Percentiles rank a stretch among this genome's conserved stretches.
Evolutionary conservation across 2,888 invertebrate genomes (phyloP).

Genomic region (Mimachlamys varia): DNA sequence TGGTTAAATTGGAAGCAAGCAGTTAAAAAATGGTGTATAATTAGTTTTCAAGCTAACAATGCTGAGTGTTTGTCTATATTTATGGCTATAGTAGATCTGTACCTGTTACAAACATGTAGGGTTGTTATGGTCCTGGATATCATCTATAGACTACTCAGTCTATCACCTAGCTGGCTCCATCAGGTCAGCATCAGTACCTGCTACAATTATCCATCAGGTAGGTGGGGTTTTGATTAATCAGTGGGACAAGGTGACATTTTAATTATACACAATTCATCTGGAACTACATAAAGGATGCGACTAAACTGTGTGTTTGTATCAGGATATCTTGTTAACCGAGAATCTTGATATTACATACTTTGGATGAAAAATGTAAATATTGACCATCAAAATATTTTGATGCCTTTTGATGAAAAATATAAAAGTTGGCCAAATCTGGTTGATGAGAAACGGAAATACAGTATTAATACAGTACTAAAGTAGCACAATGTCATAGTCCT

Average conservation of each 20-base stretch:
- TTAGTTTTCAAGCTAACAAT: neutral
- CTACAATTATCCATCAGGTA: neutral
- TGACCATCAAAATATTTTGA: too few species aligned
- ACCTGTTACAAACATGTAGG: neutral
- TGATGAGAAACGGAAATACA: too few species aligned
- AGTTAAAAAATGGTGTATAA: neutral
- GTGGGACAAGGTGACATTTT: neutral
- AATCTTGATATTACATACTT: too few species aligned
- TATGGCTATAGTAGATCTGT: neutral
- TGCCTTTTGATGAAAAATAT: too few species aligned
- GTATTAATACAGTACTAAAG: too few species aligned
- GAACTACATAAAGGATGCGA: neutral
- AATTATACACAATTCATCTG: neutral
- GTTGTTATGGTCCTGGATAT: neutral
- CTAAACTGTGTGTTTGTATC: neutral
- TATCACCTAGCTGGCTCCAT: conserved; percentile 3
- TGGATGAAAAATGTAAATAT: too few species aligned
- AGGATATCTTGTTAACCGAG: too few species aligned
- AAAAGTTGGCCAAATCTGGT: too few species aligned
- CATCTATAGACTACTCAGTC: neutral
- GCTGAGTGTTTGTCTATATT: neutral
- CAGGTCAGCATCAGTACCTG: neutral
- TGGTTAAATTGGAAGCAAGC: neutral
- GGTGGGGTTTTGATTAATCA: neutral
- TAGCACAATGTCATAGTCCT: too few species aligned